Percentiles rank a stretch among this genome's conserved stretches.
Conservation (phyloP, 2,797 vertebrate genomes). For the Coranthus polyacanthus region DNA sequence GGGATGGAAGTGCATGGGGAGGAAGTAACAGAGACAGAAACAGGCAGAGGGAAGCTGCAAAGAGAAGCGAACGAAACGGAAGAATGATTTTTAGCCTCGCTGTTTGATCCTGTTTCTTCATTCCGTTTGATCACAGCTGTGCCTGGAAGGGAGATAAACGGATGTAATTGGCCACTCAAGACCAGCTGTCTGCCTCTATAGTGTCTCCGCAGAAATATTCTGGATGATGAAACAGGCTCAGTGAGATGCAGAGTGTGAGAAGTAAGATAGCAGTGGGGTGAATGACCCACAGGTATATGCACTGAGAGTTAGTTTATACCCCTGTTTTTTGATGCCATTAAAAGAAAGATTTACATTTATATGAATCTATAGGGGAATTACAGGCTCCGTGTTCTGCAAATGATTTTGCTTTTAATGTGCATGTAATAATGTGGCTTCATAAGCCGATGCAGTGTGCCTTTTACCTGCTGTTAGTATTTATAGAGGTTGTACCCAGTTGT, state of each 20-base stretch:
- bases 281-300: slow-evolving; percentile 52
- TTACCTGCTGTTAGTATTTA: background rate
- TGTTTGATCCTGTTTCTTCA: slow-evolving; percentile 82
- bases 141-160: slow-evolving; percentile 83
- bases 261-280: slow-evolving; percentile 28
- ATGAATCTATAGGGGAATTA: too few species aligned
- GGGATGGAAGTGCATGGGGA: slow-evolving; percentile 53
- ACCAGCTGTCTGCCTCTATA: slow-evolving; percentile 80
- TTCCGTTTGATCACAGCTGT: slow-evolving; percentile 82
- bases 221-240: slow-evolving; percentile 69
- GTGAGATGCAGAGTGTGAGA: slow-evolving; percentile 36
- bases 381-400: background rate
- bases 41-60: slow-evolving; percentile 57
- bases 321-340: slow-evolving; percentile 10
- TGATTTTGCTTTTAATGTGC: too few species aligned
- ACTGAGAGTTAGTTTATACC: slow-evolving; percentile 17
- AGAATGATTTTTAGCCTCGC: slow-evolving; percentile 69
- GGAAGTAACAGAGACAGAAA: slow-evolving; percentile 60
- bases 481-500: too few species aligned
- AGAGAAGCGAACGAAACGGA: slow-evolving; percentile 67
- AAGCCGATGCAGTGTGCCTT: background rate
- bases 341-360: too few species aligned
- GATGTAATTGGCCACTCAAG: slow-evolving; percentile 85
- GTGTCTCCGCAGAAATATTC: slow-evolving; percentile 71
- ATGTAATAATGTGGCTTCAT: too few species aligned